These are phyloP conservation scores for Sinocyclocheilus anophthalmus DNA, from an alignment of 2,113 vertebrate genomes.

Conservation along the genomic window DNA sequence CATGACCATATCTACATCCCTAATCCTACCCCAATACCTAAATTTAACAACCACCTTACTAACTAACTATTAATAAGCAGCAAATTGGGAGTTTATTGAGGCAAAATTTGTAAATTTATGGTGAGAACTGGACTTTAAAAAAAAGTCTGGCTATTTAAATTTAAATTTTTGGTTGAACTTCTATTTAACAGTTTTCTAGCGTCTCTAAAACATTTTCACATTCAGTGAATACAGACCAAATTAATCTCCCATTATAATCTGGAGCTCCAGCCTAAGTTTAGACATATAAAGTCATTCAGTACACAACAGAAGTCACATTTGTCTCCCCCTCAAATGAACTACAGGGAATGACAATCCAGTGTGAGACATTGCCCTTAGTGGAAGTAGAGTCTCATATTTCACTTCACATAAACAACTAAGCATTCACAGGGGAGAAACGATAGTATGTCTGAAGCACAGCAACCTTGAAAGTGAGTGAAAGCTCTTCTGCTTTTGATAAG, in stretches of 20 bases:
- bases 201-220: background rate
- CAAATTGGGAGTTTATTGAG: background rate
- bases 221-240: background rate
- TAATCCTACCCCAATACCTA: no score
- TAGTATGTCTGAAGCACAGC: conserved; percentile 10
- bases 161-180: background rate
- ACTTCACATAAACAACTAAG: conserved; percentile 29
- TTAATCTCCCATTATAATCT: background rate
- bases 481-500: background rate
- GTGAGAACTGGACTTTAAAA: no score
- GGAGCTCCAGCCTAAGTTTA: background rate
- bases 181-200: background rate
- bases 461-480: conserved; percentile 12
- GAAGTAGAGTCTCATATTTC: conserved; percentile 13
- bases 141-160: background rate
- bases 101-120: no score
- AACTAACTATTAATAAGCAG: no score
- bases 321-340: background rate
- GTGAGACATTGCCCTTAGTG: conserved; percentile 5
- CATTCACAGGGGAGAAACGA: conserved; percentile 5
- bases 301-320: background rate
- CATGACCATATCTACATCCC: no score
- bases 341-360: background rate
- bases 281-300: background rate
- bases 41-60: no score